These are phyloP conservation scores for Drosophila ambigua DNA, from an alignment of 1,140 invertebrate species.

Conservation along the genomic window DNA sequence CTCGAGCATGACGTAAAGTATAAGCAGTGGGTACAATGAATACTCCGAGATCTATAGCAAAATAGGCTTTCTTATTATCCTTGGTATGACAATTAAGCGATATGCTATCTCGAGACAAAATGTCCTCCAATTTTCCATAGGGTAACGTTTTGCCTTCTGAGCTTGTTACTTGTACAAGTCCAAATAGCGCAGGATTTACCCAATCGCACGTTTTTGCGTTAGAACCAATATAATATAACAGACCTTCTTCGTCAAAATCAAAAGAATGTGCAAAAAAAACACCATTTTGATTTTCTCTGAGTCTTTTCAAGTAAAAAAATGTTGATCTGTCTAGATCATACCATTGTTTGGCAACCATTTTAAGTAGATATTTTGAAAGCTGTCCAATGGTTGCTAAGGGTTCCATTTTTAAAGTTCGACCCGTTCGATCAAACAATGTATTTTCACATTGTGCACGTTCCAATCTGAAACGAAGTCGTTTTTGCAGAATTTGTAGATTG, in stretches of 20 bases:
- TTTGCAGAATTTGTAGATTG: conserved; percentile 92
- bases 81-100: conserved; percentile 99
- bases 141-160: conserved; percentile 97
- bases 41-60: conserved; percentile 97
- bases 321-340: conserved; percentile 96
- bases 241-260: conserved; percentile 99
- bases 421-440: conserved; percentile 93
- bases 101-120: conserved; percentile 94
- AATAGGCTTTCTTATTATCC: conserved; percentile 98
- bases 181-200: conserved; percentile 98
- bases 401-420: conserved; percentile 97
- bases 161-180: conserved; percentile 95
- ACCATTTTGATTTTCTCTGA: conserved; percentile 88
- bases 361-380: conserved; percentile 95
- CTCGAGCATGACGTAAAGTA: conserved; percentile 95
- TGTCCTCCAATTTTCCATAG: conserved; percentile 97
- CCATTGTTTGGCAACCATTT: conserved; percentile 99
- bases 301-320: conserved; percentile 94
- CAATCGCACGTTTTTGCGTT: conserved; percentile 97
- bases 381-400: conserved; percentile 97
- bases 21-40: conserved; percentile 95
- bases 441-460: conserved; percentile 94
- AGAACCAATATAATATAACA: conserved; percentile 98
- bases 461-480: conserved; percentile 91
- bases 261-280: conserved; percentile 91